Percentiles rank a stretch among this genome's conserved stretches.
phyloP scores from a whole-genome alignment of 2,797 vertebrate genomes.

The Malurus leucopterus region DNA sequence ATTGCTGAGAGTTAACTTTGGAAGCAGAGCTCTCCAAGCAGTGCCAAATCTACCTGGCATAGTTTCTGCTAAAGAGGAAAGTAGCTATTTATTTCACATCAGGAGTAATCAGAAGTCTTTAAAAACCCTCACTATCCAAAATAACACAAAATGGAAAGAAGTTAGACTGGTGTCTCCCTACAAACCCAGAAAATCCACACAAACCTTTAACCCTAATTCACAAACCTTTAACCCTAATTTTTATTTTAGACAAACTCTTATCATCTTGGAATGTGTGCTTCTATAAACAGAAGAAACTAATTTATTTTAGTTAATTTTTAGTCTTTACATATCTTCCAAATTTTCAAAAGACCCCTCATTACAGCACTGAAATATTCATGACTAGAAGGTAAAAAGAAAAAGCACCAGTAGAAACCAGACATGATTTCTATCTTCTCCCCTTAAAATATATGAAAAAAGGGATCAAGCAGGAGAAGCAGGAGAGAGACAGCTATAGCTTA shows the following conservation, averaged over 20 bases:
- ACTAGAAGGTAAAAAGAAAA: neutral
- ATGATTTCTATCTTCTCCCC: neutral
- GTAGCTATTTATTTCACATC: neutral
- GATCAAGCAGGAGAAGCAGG: neutral
- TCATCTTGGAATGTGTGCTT: neutral
- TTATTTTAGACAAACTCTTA: neutral
- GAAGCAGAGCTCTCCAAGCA: neutral
- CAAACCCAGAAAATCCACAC: neutral
- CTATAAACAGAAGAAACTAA: neutral
- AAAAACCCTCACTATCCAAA: neutral
- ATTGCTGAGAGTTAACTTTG: neutral
- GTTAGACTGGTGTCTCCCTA: neutral
- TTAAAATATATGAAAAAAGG: neutral
- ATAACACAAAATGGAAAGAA: neutral
- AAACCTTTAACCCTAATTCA: neutral
- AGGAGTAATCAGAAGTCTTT: neutral
- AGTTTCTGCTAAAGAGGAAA: neutral
- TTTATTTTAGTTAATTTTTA: neutral
- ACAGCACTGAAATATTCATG: neutral
- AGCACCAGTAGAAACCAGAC: neutral
- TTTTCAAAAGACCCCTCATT: neutral
- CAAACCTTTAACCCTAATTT: neutral
- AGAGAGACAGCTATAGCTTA: neutral
- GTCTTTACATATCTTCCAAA: neutral
- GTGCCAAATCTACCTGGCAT: neutral